These are phyloP conservation scores for Sceloporus tristichus DNA, from an alignment of 2,113 vertebrate species.

Conservation along the genomic window DNA sequence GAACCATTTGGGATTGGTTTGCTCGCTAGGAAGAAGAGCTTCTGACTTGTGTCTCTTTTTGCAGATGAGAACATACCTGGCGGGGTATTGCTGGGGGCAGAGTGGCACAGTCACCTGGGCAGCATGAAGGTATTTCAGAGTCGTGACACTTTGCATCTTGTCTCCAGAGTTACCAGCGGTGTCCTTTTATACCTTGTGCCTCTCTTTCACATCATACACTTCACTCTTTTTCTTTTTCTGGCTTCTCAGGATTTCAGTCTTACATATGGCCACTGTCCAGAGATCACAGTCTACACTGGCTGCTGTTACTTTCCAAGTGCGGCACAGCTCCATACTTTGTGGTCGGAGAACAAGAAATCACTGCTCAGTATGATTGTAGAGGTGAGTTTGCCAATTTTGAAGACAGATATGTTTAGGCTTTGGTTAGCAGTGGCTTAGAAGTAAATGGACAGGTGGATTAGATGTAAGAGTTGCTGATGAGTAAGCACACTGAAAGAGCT, in stretches of 20 bases:
- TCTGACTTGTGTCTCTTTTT: conserved; percentile 34
- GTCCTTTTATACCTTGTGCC: background rate
- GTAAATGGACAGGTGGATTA: rapidly evolving
- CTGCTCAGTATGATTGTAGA: conserved; percentile 97
- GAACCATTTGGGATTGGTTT: background rate
- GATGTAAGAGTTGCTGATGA: background rate
- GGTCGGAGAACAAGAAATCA: conserved; percentile 93
- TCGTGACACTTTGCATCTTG: background rate
- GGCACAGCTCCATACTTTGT: conserved; percentile 87
- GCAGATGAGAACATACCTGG: conserved; percentile 84
- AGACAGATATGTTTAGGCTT: background rate
- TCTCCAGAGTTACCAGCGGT: too few relatives aligned
- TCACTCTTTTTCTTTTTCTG: conserved; percentile 13
- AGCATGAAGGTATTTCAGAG: conserved; percentile 92
- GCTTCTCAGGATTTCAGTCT: conserved; percentile 91
- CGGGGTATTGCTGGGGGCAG: conserved; percentile 92
- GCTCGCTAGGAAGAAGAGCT: background rate
- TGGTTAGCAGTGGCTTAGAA: background rate
- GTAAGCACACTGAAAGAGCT: background rate
- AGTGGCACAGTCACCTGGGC: conserved; percentile 93
- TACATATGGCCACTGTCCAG: conserved; percentile 93
- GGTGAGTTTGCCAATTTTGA: conserved; percentile 76
- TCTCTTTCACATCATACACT: background rate
- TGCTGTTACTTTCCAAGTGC: conserved; percentile 92
- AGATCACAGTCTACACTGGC: conserved; percentile 95